A percentile compares a stretch with the other conserved stretches of the same genome.
Evolutionary conservation across 2,797 vertebrate species (phyloP).

Genomic region (Pachyuromys duprasi): DNA sequence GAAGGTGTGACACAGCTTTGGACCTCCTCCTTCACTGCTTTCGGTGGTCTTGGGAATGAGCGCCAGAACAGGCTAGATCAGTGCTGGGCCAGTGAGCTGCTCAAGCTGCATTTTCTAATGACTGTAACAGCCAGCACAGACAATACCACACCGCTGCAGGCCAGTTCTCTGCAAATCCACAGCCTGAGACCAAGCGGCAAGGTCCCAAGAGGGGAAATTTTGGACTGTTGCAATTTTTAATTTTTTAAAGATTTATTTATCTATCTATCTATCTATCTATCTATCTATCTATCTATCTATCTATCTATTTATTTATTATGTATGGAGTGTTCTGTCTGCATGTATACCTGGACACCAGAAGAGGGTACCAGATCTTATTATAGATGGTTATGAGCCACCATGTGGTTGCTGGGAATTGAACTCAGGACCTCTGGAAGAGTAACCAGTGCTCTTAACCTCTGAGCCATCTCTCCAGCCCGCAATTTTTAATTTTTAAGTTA

Average conservation of each 20-base stretch:
- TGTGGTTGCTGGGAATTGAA: no score
- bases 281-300: no score
- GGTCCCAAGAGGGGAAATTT: background rate
- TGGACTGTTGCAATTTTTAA: background rate
- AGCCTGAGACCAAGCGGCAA: background rate
- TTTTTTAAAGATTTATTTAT: background rate
- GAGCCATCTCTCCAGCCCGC: no score
- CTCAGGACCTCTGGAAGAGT: no score
- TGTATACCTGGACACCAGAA: no score
- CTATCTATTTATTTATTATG: no score
- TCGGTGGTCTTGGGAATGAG: background rate
- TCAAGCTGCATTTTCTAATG: constrained; percentile 13
- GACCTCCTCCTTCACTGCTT: background rate
- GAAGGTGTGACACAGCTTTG: background rate
- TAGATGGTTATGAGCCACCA: no score
- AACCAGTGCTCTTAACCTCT: no score
- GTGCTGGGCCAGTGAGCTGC: no score
- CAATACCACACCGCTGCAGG: background rate
- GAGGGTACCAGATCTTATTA: no score
- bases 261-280: no score
- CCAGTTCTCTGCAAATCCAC: background rate
- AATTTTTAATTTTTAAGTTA: constrained; percentile 37
- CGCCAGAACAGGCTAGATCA: background rate
- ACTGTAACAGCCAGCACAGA: background rate
- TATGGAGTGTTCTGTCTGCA: no score